phyloP scores from a whole-genome alignment of 2,888 invertebrate genomes.

The Nomada hirtipes region DNA sequence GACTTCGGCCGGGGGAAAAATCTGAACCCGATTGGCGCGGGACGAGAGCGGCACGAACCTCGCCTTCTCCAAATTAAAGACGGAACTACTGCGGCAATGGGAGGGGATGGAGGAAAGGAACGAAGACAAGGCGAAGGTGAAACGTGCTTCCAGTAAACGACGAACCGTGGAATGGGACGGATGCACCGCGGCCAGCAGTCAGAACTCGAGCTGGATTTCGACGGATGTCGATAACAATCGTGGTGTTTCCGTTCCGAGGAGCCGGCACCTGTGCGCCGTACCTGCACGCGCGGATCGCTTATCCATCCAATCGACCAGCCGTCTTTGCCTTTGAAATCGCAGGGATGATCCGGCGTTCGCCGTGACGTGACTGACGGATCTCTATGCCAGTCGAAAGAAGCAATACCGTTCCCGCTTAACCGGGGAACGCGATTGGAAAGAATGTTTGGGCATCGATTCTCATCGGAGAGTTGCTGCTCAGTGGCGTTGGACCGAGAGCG shows the following conservation, averaged over 20 bases:
- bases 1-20: neutral
- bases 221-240: conserved; percentile 56
- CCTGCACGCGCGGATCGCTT: neutral
- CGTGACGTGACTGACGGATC: neutral
- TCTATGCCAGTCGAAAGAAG: too few relatives aligned
- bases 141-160: too few relatives aligned
- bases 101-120: too few relatives aligned
- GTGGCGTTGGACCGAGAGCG: too few relatives aligned
- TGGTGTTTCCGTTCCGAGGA: conserved; percentile 23
- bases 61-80: neutral
- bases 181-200: neutral
- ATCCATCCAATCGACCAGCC: conserved; percentile 16
- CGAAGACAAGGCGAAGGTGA: too few relatives aligned
- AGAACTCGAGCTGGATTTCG: conserved; percentile 22
- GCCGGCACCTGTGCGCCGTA: conserved; percentile 3
- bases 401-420: too few relatives aligned
- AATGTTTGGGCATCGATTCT: too few relatives aligned
- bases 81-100: neutral
- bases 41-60: too few relatives aligned
- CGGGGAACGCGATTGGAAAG: too few relatives aligned
- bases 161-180: too few relatives aligned
- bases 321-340: conserved; percentile 37
- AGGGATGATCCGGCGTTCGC: conserved; percentile 3
- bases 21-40: neutral
- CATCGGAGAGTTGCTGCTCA: too few relatives aligned